phyloP scores from a whole-genome alignment of 2,888 invertebrate species.

The Agriotes lineatus region DNA sequence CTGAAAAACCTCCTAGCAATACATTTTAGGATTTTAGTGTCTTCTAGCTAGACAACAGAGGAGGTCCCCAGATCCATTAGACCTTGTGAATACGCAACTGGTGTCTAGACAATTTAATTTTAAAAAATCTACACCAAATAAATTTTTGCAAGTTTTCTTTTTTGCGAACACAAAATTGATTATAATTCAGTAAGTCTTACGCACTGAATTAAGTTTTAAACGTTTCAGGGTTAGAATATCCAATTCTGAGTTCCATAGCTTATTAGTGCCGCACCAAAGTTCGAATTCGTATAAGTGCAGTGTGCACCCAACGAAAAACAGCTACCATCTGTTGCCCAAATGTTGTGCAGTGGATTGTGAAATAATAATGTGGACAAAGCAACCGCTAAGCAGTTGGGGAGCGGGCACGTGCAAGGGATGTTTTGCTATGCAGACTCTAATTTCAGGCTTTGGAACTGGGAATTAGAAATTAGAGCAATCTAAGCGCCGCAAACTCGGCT shows the following conservation, averaged over 20 bases:
- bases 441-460: background rate
- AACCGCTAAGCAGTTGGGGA: slow-evolving; percentile 28
- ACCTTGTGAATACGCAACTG: too few species aligned
- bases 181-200: too few species aligned
- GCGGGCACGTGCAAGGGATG: slow-evolving; percentile 27
- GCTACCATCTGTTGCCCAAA: slow-evolving; percentile 34
- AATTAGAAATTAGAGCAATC: slow-evolving; percentile 14
- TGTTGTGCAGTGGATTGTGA: slow-evolving; percentile 25
- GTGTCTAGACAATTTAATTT: too few species aligned
- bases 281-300: slow-evolving; percentile 34
- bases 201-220: too few species aligned
- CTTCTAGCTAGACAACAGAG: too few species aligned
- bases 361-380: slow-evolving; percentile 29
- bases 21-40: too few species aligned
- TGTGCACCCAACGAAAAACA: slow-evolving; percentile 15
- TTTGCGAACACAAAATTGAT: too few species aligned
- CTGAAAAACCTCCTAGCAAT: too few species aligned
- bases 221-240: background rate
- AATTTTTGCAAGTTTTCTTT: too few species aligned
- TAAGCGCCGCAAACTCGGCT: background rate
- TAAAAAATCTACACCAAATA: too few species aligned
- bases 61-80: too few species aligned
- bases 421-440: background rate
- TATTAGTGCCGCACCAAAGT: background rate
- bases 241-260: background rate